A percentile compares a stretch with the other conserved stretches of the same genome.
Conservation (phyloP, 2,113 vertebrate genomes). For the Ptychochromis oligacanthus region DNA sequence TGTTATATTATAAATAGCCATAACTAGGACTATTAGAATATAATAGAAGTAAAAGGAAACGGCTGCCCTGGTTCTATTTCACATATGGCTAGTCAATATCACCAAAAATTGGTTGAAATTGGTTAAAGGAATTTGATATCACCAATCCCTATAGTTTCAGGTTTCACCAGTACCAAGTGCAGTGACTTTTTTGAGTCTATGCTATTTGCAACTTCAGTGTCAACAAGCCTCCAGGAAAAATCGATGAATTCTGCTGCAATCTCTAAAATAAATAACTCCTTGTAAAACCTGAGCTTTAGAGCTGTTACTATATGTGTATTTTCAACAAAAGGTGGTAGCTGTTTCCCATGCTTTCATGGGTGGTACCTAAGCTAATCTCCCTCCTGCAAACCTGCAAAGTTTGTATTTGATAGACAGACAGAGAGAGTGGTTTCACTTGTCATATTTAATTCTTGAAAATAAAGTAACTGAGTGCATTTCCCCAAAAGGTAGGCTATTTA, state of each 20-base stretch:
- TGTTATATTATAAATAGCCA: not conserved
- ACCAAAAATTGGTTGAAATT: not conserved
- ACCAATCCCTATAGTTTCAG: too few relatives aligned
- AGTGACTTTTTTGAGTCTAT: not conserved
- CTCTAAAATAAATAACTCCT: not conserved
- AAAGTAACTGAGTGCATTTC: too few relatives aligned
- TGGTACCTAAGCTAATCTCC: not conserved
- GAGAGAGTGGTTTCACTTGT: not conserved
- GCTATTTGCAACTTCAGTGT: not conserved
- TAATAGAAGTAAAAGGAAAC: not conserved
- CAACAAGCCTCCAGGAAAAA: not conserved
- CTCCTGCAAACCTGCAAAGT: not conserved
- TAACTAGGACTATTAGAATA: constrained; percentile 11
- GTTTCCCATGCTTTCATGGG: not conserved
- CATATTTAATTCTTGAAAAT: not conserved
- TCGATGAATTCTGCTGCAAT: not conserved
- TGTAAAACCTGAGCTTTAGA: not conserved
- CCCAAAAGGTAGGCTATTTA: too few relatives aligned
- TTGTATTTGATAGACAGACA: not conserved
- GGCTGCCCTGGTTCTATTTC: not conserved
- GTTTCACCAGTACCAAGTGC: not conserved
- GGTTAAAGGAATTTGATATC: not conserved
- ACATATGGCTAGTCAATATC: not conserved
- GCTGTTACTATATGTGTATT: not conserved
- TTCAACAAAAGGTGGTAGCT: not conserved